Conservation (phyloP, 2,888 invertebrate genomes). For the Drosophila prostipennis region DNA sequence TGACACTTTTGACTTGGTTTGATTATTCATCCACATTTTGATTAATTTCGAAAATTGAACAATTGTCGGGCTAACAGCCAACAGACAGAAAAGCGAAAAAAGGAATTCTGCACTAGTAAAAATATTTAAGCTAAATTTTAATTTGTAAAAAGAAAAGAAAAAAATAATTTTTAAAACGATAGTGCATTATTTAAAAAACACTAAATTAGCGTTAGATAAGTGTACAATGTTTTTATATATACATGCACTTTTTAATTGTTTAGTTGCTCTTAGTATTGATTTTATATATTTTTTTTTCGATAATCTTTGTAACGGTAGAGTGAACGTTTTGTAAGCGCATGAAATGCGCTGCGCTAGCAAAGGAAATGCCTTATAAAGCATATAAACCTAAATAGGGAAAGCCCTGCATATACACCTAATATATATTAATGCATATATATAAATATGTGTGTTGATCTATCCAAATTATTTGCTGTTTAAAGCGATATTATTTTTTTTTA, state of each 20-base stretch:
- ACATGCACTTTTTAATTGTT: constrained; percentile 21
- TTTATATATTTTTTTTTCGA: constrained; percentile 46
- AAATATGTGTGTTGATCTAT: constrained; percentile 10
- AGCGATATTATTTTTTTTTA: constrained; percentile 1
- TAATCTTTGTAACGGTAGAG: constrained; percentile 20
- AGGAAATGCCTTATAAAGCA: constrained; percentile 40
- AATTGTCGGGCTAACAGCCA: background rate
- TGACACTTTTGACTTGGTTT: background rate
- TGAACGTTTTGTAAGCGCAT: constrained; percentile 58
- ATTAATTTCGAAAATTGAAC: background rate
- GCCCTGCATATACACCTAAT: constrained; percentile 7
- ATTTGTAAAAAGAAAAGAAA: constrained; percentile 46
- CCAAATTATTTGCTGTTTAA: constrained; percentile 15
- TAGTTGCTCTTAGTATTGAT: constrained; percentile 33
- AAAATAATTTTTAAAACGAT: constrained; percentile 35
- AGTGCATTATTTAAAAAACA: constrained; percentile 34
- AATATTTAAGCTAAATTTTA: constrained; percentile 57
- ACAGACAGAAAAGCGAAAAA: background rate
- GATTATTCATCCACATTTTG: background rate
- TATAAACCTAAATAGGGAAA: constrained; percentile 11
- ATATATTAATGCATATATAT: constrained; percentile 2
- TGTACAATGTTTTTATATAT: constrained; percentile 42
- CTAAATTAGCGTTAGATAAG: constrained; percentile 31
- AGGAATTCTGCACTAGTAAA: constrained; percentile 32
- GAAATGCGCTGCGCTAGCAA: constrained; percentile 57